Evolutionary conservation across 2,113 vertebrate genomes (phyloP), one percentile per base, ranked within the genome.

Genomic region (Propithecus coquereli): DNA sequence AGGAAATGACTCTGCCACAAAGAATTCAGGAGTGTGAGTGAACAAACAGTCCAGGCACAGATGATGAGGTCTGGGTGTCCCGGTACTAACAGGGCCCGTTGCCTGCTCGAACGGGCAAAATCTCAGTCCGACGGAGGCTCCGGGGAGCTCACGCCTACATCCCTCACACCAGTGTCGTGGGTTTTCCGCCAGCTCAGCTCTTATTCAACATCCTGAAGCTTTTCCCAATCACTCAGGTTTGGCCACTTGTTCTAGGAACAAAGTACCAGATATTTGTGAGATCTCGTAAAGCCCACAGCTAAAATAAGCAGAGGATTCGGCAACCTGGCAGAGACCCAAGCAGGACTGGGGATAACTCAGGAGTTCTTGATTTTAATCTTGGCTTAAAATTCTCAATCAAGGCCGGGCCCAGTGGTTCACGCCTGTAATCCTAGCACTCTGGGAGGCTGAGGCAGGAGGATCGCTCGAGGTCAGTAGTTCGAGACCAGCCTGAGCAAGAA

Each of bases 1-100:
- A 94, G 96, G 95, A 96, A 94, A 90, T 91, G 94, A 95, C 8
- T 83, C 34, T 12, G 45, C 89, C 66, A 30, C n/a, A 86, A 91
- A 87, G 82, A 96, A 95, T 88, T 86, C 66, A 70, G 66, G 37
- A 74, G 57, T 34, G 6, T 22, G 50, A 91, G 40, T 81, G 88
- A 92, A 65, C 65, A 17, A 97, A 70, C 27, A 68, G 18, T 22
- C 20, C 22, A 47, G 59, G 12, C 91, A 73, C 32, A n/a, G 37
- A n/a, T 8, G 40, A 85, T 61, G 88, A 73, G 32, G 34, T 61
- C 50, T 66, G 79, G 66, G 79, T 83, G 66, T 90, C 57, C 77
- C 43, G 14, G 66, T 77, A 86, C 65, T 34, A 57, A 25, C 14
- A 71, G 59, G 25, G 61, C 34, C 32, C 12, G 6, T 1, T 14